Conservation (phyloP, 2,888 invertebrate species). For the Oscheius myriophilus region DNA sequence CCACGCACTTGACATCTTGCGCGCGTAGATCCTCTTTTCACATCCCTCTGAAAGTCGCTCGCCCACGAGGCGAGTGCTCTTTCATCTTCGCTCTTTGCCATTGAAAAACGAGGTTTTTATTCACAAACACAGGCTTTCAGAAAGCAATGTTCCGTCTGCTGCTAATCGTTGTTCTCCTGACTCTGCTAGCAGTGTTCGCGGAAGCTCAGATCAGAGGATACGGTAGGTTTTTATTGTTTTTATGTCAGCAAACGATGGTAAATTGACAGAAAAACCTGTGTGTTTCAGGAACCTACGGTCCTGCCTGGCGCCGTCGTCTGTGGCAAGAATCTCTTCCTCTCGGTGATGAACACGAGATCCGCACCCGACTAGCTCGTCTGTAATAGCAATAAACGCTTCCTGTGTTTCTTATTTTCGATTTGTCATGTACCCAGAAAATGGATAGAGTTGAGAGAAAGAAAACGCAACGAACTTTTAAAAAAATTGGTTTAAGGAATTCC, state of each 20-base stretch:
- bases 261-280: not conserved
- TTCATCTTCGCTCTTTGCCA: not conserved
- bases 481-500: too few species aligned
- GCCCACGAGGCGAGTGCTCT: not conserved
- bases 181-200: not conserved
- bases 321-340: slow-evolving; percentile 19
- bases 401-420: too few species aligned
- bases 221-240: slow-evolving; percentile 2
- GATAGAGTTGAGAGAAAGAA: too few species aligned
- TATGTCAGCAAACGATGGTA: not conserved
- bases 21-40: too few species aligned
- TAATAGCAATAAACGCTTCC: not conserved
- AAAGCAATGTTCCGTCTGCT: slow-evolving; percentile 13
- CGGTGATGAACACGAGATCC: slow-evolving; percentile 26
- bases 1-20: too few species aligned
- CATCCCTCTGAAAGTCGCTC: not conserved
- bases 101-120: not conserved
- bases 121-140: not conserved
- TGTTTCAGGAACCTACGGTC: slow-evolving; percentile 22
- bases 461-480: too few species aligned
- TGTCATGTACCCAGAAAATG: too few species aligned
- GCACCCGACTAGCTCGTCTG: slow-evolving; percentile 21
- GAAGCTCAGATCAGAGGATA: slow-evolving; percentile 19
- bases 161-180: not conserved
- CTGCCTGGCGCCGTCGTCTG: slow-evolving; percentile 30